Base-by-base conservation (phyloP, 2,797 vertebrate species). In the Gadopsis bispinosus region DNA sequence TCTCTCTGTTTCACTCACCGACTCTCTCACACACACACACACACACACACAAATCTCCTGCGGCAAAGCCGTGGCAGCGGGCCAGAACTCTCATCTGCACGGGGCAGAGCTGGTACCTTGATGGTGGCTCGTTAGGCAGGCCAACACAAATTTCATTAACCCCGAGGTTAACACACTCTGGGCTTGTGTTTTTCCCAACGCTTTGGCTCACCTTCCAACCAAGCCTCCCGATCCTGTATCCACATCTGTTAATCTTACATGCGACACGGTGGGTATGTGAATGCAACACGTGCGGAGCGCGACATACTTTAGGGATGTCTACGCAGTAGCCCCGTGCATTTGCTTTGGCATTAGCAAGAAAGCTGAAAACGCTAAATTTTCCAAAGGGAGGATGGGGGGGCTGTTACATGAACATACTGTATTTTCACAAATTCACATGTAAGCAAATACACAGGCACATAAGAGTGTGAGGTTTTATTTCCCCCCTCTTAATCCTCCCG, bases 81-180 rank as follows among this genome's bases (percentile, higher is more conserved):
- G 87, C 90, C 93, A 92, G 87, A 69, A 12, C 58, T 69, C 83
- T 92, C 85, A 87, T 92, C 87, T 90, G 89, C 88, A 89, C 84
- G 84, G 71, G 87, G 84, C 81, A 83, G 79, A 86, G 86, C 83
- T 77, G 83, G 83, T 86, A 85, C 86, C 80, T 87, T 86, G 77
- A 88, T 88, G 83, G 83, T 81, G 83, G 88, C 88, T 90, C 65
- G 86, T 94, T 92, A 88, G 81, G 69, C 83, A 88, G 75, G 79
- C 83, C 82, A 89, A 89, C 83, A 86, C 83, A 93, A 90, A 94
- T 90, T 87, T 86, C 79, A 93, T 94, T 91, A 93, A 91, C 89
- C 89, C 70, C 0, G 37, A 79, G 90, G 89, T 91, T 86, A 90
- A 89, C 87, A 86, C 87, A 83, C 85, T 83, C 73, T 20, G 74